These are phyloP conservation scores for Oxystoma pomonae DNA, from an alignment of 2,888 invertebrate genomes.

Conservation along the genomic window DNA sequence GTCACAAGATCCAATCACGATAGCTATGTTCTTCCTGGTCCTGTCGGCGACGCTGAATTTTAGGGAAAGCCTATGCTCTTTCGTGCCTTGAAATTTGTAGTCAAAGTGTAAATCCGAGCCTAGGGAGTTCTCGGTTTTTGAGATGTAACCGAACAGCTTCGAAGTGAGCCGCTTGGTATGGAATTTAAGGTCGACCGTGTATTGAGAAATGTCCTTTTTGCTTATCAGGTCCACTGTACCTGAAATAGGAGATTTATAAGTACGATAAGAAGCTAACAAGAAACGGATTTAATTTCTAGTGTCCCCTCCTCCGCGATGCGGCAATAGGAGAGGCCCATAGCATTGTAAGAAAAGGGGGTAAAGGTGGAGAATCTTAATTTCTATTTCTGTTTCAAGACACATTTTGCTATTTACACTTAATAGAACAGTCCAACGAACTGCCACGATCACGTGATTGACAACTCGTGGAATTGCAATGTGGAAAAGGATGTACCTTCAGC, in stretches of 20 bases:
- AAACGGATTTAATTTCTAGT: too few relatives aligned
- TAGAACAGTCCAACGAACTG: too few relatives aligned
- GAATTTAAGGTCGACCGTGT: constrained; percentile 70
- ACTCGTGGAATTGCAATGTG: too few relatives aligned
- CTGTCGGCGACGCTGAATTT: constrained; percentile 52
- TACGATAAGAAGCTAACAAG: too few relatives aligned
- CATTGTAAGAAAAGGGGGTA: too few relatives aligned
- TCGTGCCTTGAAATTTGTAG: constrained; percentile 60
- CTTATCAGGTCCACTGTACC: constrained; percentile 58
- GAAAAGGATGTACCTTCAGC: too few relatives aligned
- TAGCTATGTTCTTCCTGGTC: constrained; percentile 54
- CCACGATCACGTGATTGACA: too few relatives aligned
- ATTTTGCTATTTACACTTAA: too few relatives aligned
- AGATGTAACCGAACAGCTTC: constrained; percentile 67
- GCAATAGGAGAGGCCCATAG: too few relatives aligned
- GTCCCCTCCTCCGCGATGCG: too few relatives aligned
- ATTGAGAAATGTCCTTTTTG: constrained; percentile 70
- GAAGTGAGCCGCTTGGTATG: constrained; percentile 74
- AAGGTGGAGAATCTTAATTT: too few relatives aligned
- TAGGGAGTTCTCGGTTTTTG: constrained; percentile 41
- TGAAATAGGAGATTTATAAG: constrained; percentile 40
- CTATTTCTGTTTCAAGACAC: too few relatives aligned
- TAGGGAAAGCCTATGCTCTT: constrained; percentile 54
- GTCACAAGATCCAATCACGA: constrained; percentile 61
- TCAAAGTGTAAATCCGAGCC: constrained; percentile 62